phyloP scores from a whole-genome alignment of 2,888 invertebrate genomes.

The Pollenia angustigena region DNA sequence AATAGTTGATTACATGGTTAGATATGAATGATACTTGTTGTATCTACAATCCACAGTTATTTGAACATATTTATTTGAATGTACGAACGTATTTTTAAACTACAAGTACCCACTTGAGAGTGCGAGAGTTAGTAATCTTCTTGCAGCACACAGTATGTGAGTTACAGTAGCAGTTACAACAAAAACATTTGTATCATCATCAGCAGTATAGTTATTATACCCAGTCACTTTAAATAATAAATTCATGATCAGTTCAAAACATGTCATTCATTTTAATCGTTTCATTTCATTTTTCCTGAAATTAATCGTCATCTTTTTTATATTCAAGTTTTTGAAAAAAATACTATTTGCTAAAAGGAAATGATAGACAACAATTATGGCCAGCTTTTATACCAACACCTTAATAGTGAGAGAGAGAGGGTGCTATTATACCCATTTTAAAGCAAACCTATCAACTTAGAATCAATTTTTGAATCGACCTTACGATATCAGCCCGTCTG shows the following conservation, averaged over 20 bases:
- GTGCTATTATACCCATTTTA: too few relatives aligned
- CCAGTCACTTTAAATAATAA: slow-evolving; percentile 45
- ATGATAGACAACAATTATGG: too few relatives aligned
- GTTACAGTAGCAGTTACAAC: slow-evolving; percentile 67
- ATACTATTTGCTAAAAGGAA: not conserved
- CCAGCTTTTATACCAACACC: too few relatives aligned
- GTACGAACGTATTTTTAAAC: not conserved
- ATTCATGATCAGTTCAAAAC: slow-evolving; percentile 1
- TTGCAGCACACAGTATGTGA: slow-evolving; percentile 37
- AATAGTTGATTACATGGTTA: slow-evolving; percentile 27
- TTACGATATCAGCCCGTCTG: too few relatives aligned
- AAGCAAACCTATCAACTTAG: too few relatives aligned
- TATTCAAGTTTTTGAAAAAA: not conserved
- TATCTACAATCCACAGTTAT: not conserved
- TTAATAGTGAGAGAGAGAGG: too few relatives aligned
- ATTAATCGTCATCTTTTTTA: not conserved
- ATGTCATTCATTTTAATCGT: slow-evolving; percentile 43
- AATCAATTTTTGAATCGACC: too few relatives aligned
- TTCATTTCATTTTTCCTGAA: not conserved
- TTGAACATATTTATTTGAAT: not conserved
- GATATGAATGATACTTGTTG: slow-evolving; percentile 61
- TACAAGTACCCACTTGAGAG: slow-evolving; percentile 62
- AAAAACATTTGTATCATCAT: slow-evolving; percentile 60
- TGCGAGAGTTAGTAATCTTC: slow-evolving; percentile 56
- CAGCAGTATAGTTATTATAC: slow-evolving; percentile 19